Conservation (phyloP, 2,113 vertebrate genomes). For the Puffinus mauretanicus region DNA sequence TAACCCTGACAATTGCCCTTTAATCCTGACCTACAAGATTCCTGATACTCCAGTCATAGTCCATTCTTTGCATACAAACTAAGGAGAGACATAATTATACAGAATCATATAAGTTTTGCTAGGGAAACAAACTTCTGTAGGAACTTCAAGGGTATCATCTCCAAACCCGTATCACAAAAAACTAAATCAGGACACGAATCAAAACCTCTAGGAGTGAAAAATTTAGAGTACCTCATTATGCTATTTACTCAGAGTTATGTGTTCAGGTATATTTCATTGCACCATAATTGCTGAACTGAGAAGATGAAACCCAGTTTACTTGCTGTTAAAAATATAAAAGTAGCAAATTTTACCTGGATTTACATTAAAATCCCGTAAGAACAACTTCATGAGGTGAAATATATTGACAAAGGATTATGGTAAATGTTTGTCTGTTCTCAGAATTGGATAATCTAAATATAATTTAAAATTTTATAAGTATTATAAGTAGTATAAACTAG, state of each 20-base stretch:
- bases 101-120: neutral
- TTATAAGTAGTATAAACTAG: neutral
- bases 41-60: slow-evolving; percentile 55
- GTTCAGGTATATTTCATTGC: neutral
- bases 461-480: neutral
- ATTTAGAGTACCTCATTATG: neutral
- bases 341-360: neutral
- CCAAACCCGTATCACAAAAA: neutral
- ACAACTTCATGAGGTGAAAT: neutral
- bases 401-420: neutral
- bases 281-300: neutral
- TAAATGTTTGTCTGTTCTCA: neutral
- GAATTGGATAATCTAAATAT: neutral
- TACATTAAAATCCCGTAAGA: neutral
- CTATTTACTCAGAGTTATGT: neutral
- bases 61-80: slow-evolving; percentile 11
- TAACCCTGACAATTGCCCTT: slow-evolving; percentile 56
- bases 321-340: neutral
- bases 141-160: neutral
- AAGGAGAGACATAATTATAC: neutral
- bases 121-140: neutral
- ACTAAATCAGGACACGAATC: neutral
- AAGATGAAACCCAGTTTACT: neutral
- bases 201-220: neutral
- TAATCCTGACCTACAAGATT: slow-evolving; percentile 63